Evolutionary conservation across 1,140 invertebrate species (phyloP), one percentile per base, ranked within the genome.

Genomic region (Drosophila melanica): DNA sequence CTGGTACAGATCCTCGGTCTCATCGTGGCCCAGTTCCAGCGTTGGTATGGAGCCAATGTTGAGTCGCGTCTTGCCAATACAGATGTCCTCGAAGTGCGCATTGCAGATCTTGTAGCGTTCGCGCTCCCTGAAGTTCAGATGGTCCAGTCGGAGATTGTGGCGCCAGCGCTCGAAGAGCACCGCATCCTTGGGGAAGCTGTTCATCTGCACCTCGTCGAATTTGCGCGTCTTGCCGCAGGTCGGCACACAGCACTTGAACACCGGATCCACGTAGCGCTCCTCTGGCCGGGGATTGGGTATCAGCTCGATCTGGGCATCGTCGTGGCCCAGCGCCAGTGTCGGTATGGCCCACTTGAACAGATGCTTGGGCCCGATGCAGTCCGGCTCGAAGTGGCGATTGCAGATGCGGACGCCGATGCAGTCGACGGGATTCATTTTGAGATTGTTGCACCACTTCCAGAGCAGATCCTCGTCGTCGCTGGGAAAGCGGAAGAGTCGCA

Each of bases 101-200:
- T 85, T 91, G 47, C 90, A 91, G n/a, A 91, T 91, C 72, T 91
- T 91, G 51, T 91, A 91, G 33, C 81, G 79, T 5, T 91, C 90
- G 2, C 90, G 77, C 18, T 91, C 90, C 20, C 79, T 84, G 33
- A 91, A 91, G 18, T 72, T 64, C 0, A 91, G 57, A 23, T 87
- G 78, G 0, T 91, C 90, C 12, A 91, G 33, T 0, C 87, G 81
- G 0, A 91, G 67, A 62, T 91, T 91, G 51, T 91, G 90, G 3
- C 72, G 75, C 90, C 90, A 91, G 16, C 72, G 76, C 47, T 77
- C 54, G 30, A 91, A 91, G 10, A 80, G 57, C 3, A 45, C n/a
- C 6, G 72, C 42, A 44, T 91, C 81, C 58, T 91, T 91, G 51
- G 90, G 90, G 18, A 91, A 91, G 48, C 90, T 91, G 42, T 91